Conservation (phyloP, 2,888 invertebrate genomes). For the Hemistola chrysoprasaria region DNA sequence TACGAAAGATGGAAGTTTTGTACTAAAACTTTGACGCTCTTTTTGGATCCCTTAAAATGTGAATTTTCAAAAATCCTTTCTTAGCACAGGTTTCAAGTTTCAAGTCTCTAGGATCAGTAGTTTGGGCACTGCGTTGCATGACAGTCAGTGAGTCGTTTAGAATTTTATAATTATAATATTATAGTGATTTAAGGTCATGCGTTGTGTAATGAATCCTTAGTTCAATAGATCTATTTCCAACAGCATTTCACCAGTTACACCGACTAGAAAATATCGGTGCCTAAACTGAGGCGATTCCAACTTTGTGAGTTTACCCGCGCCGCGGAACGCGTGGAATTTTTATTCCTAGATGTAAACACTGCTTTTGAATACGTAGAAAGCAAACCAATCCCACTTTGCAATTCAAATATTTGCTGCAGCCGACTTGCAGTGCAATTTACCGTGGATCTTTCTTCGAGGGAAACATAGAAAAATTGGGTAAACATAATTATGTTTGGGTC, state of each 20-base stretch:
- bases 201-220: background rate
- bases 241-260: background rate
- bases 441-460: slow-evolving; percentile 46
- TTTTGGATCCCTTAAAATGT: too few species aligned
- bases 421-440: slow-evolving; percentile 69
- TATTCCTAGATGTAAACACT: slow-evolving; percentile 66
- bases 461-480: slow-evolving; percentile 42
- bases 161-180: too few species aligned
- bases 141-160: too few species aligned
- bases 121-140: too few species aligned
- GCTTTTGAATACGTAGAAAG: slow-evolving; percentile 64
- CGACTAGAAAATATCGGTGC: slow-evolving; percentile 35
- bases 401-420: slow-evolving; percentile 75
- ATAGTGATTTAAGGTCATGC: background rate
- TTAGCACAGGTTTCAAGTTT: too few species aligned
- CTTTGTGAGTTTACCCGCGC: slow-evolving; percentile 27
- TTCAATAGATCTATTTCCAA: background rate
- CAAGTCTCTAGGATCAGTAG: too few species aligned
- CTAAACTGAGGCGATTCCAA: slow-evolving; percentile 29
- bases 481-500: slow-evolving; percentile 38
- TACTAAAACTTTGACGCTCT: too few species aligned
- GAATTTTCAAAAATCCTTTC: too few species aligned
- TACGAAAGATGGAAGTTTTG: too few species aligned
- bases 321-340: slow-evolving; percentile 53
- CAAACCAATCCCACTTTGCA: slow-evolving; percentile 78